A percentile compares a stretch with the other conserved stretches of the same genome.
These are phyloP conservation scores for Brenthis daphne DNA, from an alignment of 2,888 invertebrate species.

Conservation along the genomic window DNA sequence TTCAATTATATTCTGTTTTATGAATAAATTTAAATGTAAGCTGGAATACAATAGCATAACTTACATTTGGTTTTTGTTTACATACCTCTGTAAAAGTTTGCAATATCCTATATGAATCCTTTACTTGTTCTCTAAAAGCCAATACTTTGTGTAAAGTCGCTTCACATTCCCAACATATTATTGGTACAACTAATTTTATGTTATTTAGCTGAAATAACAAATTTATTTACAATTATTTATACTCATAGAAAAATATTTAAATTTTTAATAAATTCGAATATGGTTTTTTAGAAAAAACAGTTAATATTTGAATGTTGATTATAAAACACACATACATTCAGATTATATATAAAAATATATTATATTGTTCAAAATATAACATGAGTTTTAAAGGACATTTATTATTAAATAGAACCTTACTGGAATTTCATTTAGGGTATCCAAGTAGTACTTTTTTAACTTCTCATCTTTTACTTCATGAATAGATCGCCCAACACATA, in stretches of 20 bases:
- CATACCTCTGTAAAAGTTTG: slow-evolving; percentile 65
- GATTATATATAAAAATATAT: too few relatives aligned
- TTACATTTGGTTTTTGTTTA: neutral
- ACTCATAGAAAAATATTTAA: too few relatives aligned
- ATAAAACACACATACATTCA: neutral
- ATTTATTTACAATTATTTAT: neutral
- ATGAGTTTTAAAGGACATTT: neutral
- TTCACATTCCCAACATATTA: slow-evolving; percentile 66
- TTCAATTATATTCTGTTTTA: neutral
- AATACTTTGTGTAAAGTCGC: slow-evolving; percentile 54
- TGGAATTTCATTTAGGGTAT: slow-evolving; percentile 62
- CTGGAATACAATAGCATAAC: too few relatives aligned
- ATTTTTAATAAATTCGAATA: too few relatives aligned
- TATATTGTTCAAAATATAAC: too few relatives aligned
- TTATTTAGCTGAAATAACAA: slow-evolving; percentile 49
- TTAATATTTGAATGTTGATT: neutral
- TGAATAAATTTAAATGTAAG: neutral
- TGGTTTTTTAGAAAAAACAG: too few relatives aligned
- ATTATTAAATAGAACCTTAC: slow-evolving; percentile 46
- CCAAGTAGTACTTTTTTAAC: slow-evolving; percentile 57
- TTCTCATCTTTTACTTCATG: slow-evolving; percentile 54
- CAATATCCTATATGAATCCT: slow-evolving; percentile 64
- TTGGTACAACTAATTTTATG: slow-evolving; percentile 42
- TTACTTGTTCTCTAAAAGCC: slow-evolving; percentile 61
- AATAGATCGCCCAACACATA: slow-evolving; percentile 60